Base-by-base conservation (phyloP, 2,888 invertebrate species). In the Thecophora atra region DNA sequence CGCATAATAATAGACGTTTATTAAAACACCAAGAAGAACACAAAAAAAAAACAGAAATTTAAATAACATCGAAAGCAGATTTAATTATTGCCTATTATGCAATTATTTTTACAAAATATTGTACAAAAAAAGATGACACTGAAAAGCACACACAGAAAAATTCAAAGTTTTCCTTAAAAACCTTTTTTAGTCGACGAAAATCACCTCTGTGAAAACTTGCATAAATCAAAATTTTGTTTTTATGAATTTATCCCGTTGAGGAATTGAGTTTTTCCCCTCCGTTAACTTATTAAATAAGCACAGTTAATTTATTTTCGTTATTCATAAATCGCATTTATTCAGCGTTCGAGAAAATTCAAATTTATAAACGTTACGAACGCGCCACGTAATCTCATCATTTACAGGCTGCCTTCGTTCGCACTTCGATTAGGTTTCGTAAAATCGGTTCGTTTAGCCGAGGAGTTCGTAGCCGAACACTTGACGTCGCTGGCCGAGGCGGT, bases 41-140 rank as follows among this genome's bases (percentile, higher is more conserved):
- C 30, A 67, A 13, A 15, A 51, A 62, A n/a, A 60, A 21, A 51
- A 62, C 24, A n/a, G 37, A 47, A 24, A 63, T 47, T 21, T 19
- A 62, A 62, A 62, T 21, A 60, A 70, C 70, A 70, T 70, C 47
- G n/a, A 70, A 70, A 70, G 63, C 70, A 68, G 44, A 52, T 63
- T 52, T 51, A 63, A 58, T 26, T 28, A 15, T 58, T 8, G 11
- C 13, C 28, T 30, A 17, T 54, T 19, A 52, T 13, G 19, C 19
- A 54, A 21, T 24, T 52, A 52, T 15, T 52, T 44, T 44, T 24
- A 21, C 21, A 30, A n/a, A 60, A 56, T 5, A 37, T 51, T 60
- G 24, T 17, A 19, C 11, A 47, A 15, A 52, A 2, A 19, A 30
- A 51, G 44, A n/a, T 58, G 15, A 60, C 68, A 69, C 28, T 28